Evolutionary conservation across 1,140 invertebrate genomes (phyloP).

Genomic region (Hycleus cichorii): DNA sequence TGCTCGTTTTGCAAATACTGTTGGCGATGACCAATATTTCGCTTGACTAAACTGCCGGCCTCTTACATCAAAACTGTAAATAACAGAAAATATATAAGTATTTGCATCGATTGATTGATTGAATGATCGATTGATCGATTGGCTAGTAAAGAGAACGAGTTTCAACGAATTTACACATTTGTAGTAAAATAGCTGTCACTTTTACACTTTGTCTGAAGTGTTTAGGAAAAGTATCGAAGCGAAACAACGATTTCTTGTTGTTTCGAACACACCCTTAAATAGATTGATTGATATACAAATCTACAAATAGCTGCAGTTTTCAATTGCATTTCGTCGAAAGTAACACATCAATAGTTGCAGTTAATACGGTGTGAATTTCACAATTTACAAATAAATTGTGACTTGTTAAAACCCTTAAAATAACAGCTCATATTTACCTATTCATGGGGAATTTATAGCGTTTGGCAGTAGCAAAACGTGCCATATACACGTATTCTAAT

Average conservation of each 20-base stretch:
- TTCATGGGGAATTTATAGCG: too few species aligned
- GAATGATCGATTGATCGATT: neutral
- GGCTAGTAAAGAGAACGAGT: conserved; percentile 5
- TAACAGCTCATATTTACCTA: too few species aligned
- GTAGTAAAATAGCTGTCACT: conserved; percentile 16
- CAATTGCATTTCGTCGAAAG: neutral
- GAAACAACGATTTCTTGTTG: conserved; percentile 17
- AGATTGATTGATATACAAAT: conserved; percentile 22
- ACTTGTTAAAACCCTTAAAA: too few species aligned
- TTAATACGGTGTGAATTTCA: too few species aligned
- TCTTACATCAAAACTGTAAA: conserved; percentile 72
- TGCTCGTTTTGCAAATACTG: conserved; percentile 69
- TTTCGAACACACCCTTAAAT: conserved; percentile 13
- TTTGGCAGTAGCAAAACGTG: too few species aligned
- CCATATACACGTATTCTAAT: too few species aligned
- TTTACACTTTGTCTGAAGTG: conserved; percentile 3
- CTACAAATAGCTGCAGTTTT: conserved; percentile 7
- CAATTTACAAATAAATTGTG: too few species aligned
- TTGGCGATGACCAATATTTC: conserved; percentile 69
- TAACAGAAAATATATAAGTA: conserved; percentile 25
- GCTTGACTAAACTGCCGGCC: conserved; percentile 62
- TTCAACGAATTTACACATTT: conserved; percentile 13
- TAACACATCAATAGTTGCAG: too few species aligned
- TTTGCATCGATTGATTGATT: neutral
- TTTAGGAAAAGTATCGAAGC: conserved; percentile 6